A percentile compares a stretch with the other conserved stretches of the same genome.
Conservation (phyloP, 2,888 invertebrate genomes). For the Plagodis dolabraria region DNA sequence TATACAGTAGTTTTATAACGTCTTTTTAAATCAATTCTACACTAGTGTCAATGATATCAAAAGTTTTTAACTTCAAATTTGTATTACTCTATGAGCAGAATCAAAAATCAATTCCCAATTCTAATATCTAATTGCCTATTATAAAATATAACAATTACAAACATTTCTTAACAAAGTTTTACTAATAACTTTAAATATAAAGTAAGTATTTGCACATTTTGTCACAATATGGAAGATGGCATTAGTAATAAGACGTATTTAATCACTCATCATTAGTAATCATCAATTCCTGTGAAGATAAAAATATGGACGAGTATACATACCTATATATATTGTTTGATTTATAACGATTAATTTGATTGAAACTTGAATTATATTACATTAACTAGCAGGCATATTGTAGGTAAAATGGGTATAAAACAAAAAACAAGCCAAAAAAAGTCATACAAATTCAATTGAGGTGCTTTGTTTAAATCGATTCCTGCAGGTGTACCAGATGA, state of each 20-base stretch:
- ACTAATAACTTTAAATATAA: no score
- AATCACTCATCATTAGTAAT: constrained; percentile 65
- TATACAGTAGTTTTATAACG: no score
- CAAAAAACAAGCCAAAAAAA: background rate
- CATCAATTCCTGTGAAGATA: constrained; percentile 83
- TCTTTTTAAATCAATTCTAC: background rate
- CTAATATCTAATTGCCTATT: constrained; percentile 1
- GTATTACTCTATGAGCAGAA: constrained; percentile 17
- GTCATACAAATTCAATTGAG: constrained; percentile 1
- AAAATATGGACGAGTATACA: constrained; percentile 71
- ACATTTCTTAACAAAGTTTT: constrained; percentile 3
- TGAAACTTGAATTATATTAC: background rate
- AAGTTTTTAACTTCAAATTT: background rate
- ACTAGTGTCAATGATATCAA: background rate
- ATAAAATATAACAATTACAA: background rate
- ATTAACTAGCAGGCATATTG: background rate
- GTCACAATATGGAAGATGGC: constrained; percentile 79
- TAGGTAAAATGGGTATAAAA: constrained; percentile 1
- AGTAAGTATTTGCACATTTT: constrained; percentile 62
- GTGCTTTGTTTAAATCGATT: constrained; percentile 28
- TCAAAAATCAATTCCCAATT: constrained; percentile 24
- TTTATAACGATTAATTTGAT: no score
- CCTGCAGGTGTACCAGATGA: constrained; percentile 41
- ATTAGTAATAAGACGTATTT: constrained; percentile 57
- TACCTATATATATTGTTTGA: background rate